A percentile compares a stretch with the other conserved stretches of the same genome.
Evolutionary conservation across 2,888 invertebrate species (phyloP).

Genomic region (Andrena chrysosceles): DNA sequence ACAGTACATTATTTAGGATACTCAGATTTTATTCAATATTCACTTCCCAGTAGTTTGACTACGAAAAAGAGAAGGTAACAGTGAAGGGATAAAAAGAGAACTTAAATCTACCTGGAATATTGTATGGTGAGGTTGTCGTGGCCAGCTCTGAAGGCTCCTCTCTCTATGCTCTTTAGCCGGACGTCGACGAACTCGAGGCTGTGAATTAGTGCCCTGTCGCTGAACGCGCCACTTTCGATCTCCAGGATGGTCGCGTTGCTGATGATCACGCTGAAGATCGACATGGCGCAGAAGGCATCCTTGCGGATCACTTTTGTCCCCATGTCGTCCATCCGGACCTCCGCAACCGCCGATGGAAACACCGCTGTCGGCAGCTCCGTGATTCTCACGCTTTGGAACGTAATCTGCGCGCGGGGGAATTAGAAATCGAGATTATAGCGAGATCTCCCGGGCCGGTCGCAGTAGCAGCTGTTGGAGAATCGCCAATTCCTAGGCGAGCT

Average conservation of each 20-base stretch:
- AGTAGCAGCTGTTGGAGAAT: constrained; percentile 15
- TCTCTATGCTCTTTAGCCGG: constrained; percentile 86
- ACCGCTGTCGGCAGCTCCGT: constrained; percentile 87
- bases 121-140: constrained; percentile 88
- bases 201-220: constrained; percentile 87
- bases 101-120: constrained; percentile 86
- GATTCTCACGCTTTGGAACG: constrained; percentile 87
- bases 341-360: constrained; percentile 89
- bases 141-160: constrained; percentile 88
- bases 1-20: no score
- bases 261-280: constrained; percentile 88
- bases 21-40: no score
- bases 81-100: no score
- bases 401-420: constrained; percentile 86
- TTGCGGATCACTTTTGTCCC: constrained; percentile 87
- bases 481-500: constrained; percentile 23
- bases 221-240: constrained; percentile 89
- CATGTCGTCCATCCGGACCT: constrained; percentile 87
- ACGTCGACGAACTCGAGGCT: constrained; percentile 88
- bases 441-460: not conserved
- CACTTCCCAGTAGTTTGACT: no score
- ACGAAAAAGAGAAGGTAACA: not conserved
- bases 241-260: constrained; percentile 87
- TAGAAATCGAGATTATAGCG: constrained; percentile 37
- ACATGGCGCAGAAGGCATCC: constrained; percentile 89